Percentiles rank a stretch among this genome's conserved stretches.
Evolutionary conservation across 2,113 vertebrate species (phyloP).

Genomic region (Anthoscopus minutus): DNA sequence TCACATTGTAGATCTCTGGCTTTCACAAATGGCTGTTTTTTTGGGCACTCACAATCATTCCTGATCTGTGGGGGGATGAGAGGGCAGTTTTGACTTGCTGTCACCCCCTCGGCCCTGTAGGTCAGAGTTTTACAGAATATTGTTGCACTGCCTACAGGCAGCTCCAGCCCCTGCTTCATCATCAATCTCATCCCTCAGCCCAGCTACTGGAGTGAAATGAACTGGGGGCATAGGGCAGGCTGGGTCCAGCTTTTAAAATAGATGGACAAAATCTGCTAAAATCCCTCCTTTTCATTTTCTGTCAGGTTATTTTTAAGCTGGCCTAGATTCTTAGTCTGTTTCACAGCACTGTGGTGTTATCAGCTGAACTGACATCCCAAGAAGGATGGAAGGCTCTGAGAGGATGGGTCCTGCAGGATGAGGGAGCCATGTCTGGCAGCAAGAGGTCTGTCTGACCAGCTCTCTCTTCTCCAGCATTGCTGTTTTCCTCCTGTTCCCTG

Average conservation of each 20-base stretch:
- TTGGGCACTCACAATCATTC: accelerated
- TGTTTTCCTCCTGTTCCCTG: neutral
- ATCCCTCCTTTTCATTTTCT: neutral
- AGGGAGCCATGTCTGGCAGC: neutral
- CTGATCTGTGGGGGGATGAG: neutral
- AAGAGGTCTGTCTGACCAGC: accelerated
- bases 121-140: neutral
- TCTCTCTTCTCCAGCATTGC: neutral
- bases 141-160: neutral
- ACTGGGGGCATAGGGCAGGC: neutral
- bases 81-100: accelerated
- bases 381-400: neutral
- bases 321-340: neutral
- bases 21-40: neutral
- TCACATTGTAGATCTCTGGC: neutral
- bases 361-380: neutral
- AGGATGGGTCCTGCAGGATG: accelerated
- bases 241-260: neutral
- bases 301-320: slow-evolving; percentile 18
- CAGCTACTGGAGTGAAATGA: neutral
- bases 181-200: neutral
- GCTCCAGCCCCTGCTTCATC: neutral
- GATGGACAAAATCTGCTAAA: neutral
- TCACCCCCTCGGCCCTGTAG: neutral
- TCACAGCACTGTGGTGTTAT: neutral